Base-by-base conservation (phyloP, 2,888 invertebrate species). In the Drosophila fulvimacula region DNA sequence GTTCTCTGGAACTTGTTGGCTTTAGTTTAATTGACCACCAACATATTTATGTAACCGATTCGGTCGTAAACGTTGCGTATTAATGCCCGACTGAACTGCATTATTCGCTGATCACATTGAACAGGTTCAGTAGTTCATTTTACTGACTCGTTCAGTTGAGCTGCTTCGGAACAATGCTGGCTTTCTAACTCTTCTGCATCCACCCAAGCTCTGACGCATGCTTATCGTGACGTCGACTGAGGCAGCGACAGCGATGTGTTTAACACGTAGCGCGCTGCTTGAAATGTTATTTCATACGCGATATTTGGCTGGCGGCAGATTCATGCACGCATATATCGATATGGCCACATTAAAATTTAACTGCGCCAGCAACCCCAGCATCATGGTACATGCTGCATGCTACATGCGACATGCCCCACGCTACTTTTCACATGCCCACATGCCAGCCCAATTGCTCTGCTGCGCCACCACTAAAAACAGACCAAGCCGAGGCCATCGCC, bases 301-400 rank as follows among this genome's bases (percentile, higher is more conserved):
- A 27, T 60, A 79, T 83, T 60, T 48, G 27, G 49, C 39, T 19
- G 60, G 60, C 27, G 46, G 55, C 63, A 76, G 70, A 77, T 76
- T 81, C 82, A 81, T 77, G 83, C 79, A 87, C 81, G 82, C 90
- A 89, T 84, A 81, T 87, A 81, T 87, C 81, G 82, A 90, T 91
- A 90, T 90, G 81, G 79, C 70, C 71, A 74, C 91, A 91, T 91
- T 91, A 91, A 91, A 91, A 87, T 91, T 91, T 89, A 87, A 91
- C 85, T 79, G 76, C 80, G 55, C 38, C 64, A 69, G 55, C 76
- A 76, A 69, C 80, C 75, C 76, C 79, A 61, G 52, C 75, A 78
- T 80, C 17, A 10, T 52, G 17, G 42, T 36, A 0, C 44, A 53
- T 39, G 38, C 38, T 5, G 1, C 15, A n/a, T 51, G 17, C 48